phyloP scores from a whole-genome alignment of 2,797 vertebrate genomes.

The Neosalanx taihuensis region DNA sequence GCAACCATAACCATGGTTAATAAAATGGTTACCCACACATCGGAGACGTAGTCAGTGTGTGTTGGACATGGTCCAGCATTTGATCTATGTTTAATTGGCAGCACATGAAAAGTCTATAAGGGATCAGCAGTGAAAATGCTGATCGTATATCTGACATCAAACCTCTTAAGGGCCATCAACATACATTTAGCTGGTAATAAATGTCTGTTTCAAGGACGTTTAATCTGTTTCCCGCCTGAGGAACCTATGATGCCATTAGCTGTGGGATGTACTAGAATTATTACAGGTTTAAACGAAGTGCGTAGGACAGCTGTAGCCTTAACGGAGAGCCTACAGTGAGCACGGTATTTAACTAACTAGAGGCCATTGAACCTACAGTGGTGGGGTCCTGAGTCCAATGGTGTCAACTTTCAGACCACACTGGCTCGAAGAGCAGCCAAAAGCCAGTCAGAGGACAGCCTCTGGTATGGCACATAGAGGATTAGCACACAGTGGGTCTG shows the following conservation, averaged over 20 bases:
- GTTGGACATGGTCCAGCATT: neutral
- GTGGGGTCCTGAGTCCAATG: slow-evolving; percentile 8
- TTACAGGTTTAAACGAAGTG: neutral
- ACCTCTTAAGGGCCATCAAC: neutral
- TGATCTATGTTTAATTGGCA: neutral
- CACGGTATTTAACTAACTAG: neutral
- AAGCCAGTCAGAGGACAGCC: slow-evolving; percentile 13
- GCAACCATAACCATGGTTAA: neutral
- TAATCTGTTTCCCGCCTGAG: slow-evolving; percentile 6
- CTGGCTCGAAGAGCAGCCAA: slow-evolving; percentile 14
- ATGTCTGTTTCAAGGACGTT: slow-evolving; percentile 16
- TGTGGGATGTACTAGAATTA: slow-evolving; percentile 34
- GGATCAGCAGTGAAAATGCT: neutral
- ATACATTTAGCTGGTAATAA: slow-evolving; percentile 5
- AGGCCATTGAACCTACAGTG: neutral
- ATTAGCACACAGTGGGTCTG: slow-evolving; percentile 24
- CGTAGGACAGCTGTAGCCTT: neutral
- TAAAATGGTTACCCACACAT: neutral
- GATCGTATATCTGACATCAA: slow-evolving; percentile 1
- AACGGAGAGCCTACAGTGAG: neutral
- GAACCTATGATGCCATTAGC: slow-evolving; percentile 22
- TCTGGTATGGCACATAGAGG: slow-evolving; percentile 30
- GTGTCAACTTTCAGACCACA: slow-evolving; percentile 29
- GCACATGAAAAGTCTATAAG: neutral
- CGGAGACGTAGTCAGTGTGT: neutral